phyloP scores from a whole-genome alignment of 2,113 vertebrate species.

The Pygoscelis antarcticus region DNA sequence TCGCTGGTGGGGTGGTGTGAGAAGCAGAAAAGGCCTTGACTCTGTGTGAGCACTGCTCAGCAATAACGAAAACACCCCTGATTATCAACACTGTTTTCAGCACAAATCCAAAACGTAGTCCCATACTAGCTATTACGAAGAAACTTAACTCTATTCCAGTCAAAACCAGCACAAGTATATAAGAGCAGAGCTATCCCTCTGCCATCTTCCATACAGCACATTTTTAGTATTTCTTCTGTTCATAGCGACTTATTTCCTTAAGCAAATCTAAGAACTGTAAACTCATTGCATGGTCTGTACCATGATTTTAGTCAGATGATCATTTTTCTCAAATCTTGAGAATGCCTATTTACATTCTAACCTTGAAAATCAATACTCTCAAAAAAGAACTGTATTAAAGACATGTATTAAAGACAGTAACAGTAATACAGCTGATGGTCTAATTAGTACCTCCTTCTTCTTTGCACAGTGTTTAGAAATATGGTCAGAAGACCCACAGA shows the following conservation, averaged over 20 bases:
- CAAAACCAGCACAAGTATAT: no score
- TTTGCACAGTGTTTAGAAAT: not conserved
- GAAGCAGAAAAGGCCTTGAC: no score
- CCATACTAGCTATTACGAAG: no score
- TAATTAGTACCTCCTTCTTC: not conserved
- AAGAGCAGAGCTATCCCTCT: not conserved
- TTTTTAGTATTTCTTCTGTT: not conserved
- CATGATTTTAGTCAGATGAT: not conserved
- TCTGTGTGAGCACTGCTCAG: no score
- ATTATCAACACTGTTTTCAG: no score
- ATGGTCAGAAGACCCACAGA: not conserved
- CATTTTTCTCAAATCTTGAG: not conserved
- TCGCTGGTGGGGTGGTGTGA: no score
- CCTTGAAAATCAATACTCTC: not conserved
- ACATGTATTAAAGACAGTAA: not conserved
- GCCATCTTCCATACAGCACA: not conserved
- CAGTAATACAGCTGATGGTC: not conserved
- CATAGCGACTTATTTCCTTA: not conserved
- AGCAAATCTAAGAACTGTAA: not conserved
- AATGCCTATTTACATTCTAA: not conserved
- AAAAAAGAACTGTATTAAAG: not conserved
- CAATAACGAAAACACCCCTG: no score
- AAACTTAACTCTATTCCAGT: no score
- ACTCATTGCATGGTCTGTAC: not conserved
- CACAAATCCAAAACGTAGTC: no score